Evolutionary conservation across 1,140 invertebrate genomes (phyloP), one percentile per base, ranked within the genome.

Genomic region (Maconellicoccus hirsutus): DNA sequence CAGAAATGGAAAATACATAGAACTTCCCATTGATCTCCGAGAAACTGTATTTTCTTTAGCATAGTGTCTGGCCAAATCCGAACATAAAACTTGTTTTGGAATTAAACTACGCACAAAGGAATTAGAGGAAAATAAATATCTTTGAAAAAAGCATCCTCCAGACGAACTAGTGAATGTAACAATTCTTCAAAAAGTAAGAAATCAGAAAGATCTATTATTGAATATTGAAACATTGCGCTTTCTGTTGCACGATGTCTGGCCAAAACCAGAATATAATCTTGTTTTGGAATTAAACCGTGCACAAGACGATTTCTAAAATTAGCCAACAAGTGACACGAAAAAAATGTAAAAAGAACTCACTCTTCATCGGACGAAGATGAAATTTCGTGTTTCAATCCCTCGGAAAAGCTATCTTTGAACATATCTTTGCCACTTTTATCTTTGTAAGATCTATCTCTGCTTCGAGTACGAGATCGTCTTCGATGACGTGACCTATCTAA

Each of bases 341-440:
- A 52, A 16, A 52, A 14, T 16, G 42, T 29, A 27, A 71, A n/a
- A n/a, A n/a, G 2, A 83, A 80, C 73, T 86, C 83, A 78, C 84
- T 85, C 74, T 84, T 86, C 76, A 83, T 86, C 77, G 82, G 80
- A 87, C 73, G 79, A 85, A 25, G 84, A 86, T 19, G 82, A 83
- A 69, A 81, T 81, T 39, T 86, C 82, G 22, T 83, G 78, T 72
- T 86, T 85, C 70, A 90, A 81, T 16, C 89, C 91, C 79, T 94
- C 92, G 71, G 90, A 93, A n/a, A 92, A 78, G 61, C 92, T 92
- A 75, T 89, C 90, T 80, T 92, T 87, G 74, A 85, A 90, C 75
- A 88, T 89, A 77, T 89, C 87, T 73, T 70, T 74, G 52, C 52
- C 70, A 52, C 70, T 70, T 72, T 66, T 70, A 69, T 70, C 73